Evolutionary conservation across 2,797 vertebrate genomes (phyloP).

Genomic region (Craterocephalus amniculus): DNA sequence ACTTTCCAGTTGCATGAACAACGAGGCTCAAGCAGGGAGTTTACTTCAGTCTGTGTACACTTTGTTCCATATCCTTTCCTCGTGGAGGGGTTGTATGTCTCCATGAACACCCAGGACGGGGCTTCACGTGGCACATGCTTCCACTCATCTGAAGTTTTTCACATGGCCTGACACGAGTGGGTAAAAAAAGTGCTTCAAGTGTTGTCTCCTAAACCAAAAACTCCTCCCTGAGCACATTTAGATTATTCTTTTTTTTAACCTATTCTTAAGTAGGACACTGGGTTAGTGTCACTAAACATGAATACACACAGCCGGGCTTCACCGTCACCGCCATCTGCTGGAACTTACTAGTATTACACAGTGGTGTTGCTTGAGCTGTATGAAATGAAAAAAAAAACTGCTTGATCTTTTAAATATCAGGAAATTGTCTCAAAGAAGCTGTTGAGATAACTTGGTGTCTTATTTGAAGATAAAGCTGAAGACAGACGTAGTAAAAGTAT

Average conservation of each 20-base stretch:
- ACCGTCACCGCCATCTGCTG: slow-evolving; percentile 45
- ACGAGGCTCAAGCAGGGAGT: slow-evolving; percentile 25
- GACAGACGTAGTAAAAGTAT: not conserved
- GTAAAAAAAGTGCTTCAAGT: not conserved
- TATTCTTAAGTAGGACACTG: slow-evolving; percentile 52
- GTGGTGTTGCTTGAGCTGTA: not conserved
- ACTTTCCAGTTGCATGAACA: slow-evolving; percentile 12
- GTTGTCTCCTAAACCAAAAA: not conserved
- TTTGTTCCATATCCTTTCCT: slow-evolving; percentile 60
- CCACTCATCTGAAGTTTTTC: slow-evolving; percentile 37
- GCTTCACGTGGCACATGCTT: slow-evolving; percentile 56
- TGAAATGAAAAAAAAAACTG: not conserved
- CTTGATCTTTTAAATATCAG: slow-evolving; percentile 3
- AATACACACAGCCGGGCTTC: slow-evolving; percentile 25
- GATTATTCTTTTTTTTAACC: not conserved
- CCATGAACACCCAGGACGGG: slow-evolving; percentile 30
- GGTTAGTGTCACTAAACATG: slow-evolving; percentile 54
- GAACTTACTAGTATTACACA: slow-evolving; percentile 15
- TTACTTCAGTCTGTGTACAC: slow-evolving; percentile 56
- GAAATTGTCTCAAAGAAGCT: not conserved
- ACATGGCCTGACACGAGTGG: slow-evolving; percentile 49
- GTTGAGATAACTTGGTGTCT: not conserved
- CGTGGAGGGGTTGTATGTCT: slow-evolving; percentile 15
- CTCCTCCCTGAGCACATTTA: not conserved
- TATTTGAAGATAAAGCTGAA: not conserved